Evolutionary conservation across 2,888 invertebrate species (phyloP), one percentile per base, ranked within the genome.

Genomic region (Horisme vitalbata): DNA sequence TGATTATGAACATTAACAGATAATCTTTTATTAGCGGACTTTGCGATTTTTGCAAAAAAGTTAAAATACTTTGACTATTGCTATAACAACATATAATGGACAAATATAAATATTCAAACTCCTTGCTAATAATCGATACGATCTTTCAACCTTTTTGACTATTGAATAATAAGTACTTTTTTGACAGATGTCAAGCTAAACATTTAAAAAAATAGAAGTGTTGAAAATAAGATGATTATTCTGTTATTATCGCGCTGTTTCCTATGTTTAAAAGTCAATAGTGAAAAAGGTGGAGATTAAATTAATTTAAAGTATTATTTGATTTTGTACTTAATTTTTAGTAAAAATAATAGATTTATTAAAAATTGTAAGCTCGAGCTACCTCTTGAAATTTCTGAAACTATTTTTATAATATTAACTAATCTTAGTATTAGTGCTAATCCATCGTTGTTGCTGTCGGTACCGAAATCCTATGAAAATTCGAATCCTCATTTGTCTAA

Each of bases 311-410:
- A 51, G 55, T 63, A 59, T 62, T 55, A 63, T 59, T 72, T 65
- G 59, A 57, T 41, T 83, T 71, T 62, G 63, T 69, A 66, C 57
- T 65, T 63, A 68, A 69, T 64, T 57, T 64, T 63, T 69, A 70
- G 68, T 69, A 58, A 62, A 66, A 70, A 59, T 61, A n/a, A 69
- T 70, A 54, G 66, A 66, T 59, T 62, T 66, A 66, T 66, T 65
- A 55, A 65, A 72, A 68, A 44, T 52, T 52, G 27, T 63, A 61
- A 64, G 77, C 77, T 79, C 77, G 76, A 82, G 79, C 86, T 86
- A 87, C 87, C 85, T 86, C 87, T 85, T 70, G 65, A 73, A 60
- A 79, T 71, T 79, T 83, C 75, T 80, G 77, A 83, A 82, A 74
- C 70, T 87, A 85, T 85, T 84, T 85, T 83, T 86, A 68, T 87